A percentile compares a stretch with the other conserved stretches of the same genome.
Conservation (phyloP, 2,888 invertebrate genomes). For the Gisinianus flammeolus region DNA sequence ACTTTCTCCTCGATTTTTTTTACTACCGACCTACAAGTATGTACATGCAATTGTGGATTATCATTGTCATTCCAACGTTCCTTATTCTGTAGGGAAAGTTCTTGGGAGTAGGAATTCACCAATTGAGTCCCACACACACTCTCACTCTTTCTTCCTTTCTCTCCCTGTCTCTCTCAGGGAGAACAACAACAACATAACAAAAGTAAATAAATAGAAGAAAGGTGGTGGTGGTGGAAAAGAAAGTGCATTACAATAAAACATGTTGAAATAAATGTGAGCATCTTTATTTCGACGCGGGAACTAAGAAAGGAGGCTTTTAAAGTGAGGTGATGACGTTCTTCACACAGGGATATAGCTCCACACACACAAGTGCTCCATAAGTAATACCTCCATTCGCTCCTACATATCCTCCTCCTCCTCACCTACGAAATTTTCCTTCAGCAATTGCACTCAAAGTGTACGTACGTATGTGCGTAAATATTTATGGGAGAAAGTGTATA, state of each 20-base stretch:
- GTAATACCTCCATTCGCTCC: neutral
- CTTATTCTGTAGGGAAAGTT: too few relatives aligned
- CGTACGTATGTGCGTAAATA: neutral
- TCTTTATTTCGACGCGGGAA: conserved; percentile 21
- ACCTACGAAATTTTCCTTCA: neutral
- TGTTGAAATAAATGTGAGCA: conserved; percentile 31
- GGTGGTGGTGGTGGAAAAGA: neutral
- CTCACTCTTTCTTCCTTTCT: too few relatives aligned
- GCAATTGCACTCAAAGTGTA: neutral
- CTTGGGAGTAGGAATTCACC: neutral
- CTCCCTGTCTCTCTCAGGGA: too few relatives aligned
- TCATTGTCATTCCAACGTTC: too few relatives aligned
- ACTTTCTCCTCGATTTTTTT: too few relatives aligned
- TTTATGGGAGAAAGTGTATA: conserved; percentile 3
- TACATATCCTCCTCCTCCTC: too few relatives aligned
- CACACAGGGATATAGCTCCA: conserved; percentile 27
- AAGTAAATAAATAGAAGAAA: neutral
- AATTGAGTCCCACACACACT: neutral
- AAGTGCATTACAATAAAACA: conserved; percentile 35
- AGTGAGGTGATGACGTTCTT: conserved; percentile 41
- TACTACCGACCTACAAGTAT: too few relatives aligned
- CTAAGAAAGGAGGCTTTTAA: conserved; percentile 36
- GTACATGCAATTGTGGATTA: too few relatives aligned
- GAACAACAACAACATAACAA: conserved; percentile 16
- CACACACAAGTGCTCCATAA: neutral